These are phyloP conservation scores for Andrena marginata DNA, from an alignment of 2,888 invertebrate genomes.

Conservation along the genomic window DNA sequence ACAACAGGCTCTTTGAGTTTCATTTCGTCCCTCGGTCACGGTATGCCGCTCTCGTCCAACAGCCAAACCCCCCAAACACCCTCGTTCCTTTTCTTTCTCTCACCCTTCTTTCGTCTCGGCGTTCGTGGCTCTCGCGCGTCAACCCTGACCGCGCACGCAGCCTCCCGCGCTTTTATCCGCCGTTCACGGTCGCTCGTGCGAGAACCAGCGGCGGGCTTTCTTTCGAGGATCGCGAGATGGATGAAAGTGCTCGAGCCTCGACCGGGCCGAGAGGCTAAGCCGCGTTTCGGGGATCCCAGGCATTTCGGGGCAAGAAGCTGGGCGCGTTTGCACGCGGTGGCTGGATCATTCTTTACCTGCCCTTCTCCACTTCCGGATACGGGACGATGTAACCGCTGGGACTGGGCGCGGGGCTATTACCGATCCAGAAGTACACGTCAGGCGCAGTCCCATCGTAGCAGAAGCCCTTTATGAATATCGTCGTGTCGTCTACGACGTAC, in stretches of 20 bases:
- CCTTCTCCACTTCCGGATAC: constrained; percentile 93
- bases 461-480: constrained; percentile 94
- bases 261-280: too few relatives aligned
- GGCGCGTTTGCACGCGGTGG: not conserved
- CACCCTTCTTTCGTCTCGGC: constrained; percentile 15
- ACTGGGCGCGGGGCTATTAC: constrained; percentile 91
- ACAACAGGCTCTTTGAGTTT: constrained; percentile 72
- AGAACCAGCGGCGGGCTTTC: constrained; percentile 2
- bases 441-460: constrained; percentile 95
- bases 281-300: too few relatives aligned
- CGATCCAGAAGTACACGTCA: constrained; percentile 96
- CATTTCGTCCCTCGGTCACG: constrained; percentile 74
- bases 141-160: constrained; percentile 57
- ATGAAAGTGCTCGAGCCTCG: not conserved
- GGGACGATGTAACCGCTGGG: constrained; percentile 94
- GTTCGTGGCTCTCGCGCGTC: constrained; percentile 15
- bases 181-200: constrained; percentile 23
- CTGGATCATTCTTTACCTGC: constrained; percentile 87
- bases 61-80: constrained; percentile 1
- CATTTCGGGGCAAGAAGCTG: too few relatives aligned
- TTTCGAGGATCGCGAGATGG: not conserved
- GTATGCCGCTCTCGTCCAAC: constrained; percentile 69
- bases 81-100: constrained; percentile 19
- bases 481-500: constrained; percentile 95
- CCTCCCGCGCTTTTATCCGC: constrained; percentile 1